Conservation (phyloP, 2,113 vertebrate species). For the Scophthalmus maximus region DNA sequence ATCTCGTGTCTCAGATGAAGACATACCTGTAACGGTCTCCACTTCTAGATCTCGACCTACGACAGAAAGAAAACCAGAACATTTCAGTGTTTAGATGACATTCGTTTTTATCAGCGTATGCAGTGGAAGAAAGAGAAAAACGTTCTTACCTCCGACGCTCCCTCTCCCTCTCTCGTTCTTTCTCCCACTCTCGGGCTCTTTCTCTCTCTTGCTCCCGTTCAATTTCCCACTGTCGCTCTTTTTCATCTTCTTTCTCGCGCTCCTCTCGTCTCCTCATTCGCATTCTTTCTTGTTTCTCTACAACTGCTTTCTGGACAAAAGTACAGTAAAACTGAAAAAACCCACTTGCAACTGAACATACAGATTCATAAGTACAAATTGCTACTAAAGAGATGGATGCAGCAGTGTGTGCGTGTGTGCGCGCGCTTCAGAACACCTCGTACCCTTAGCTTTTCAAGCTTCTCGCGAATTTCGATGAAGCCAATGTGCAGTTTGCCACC, state of each 20-base stretch:
- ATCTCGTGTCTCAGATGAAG: background rate
- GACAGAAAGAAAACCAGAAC: slow-evolving; percentile 9
- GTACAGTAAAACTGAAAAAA: background rate
- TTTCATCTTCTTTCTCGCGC: slow-evolving; percentile 89
- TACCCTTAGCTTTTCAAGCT: slow-evolving; percentile 97
- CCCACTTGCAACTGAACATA: background rate
- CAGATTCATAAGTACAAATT: background rate
- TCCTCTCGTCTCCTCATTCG: slow-evolving; percentile 93
- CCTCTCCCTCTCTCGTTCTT: slow-evolving; percentile 69
- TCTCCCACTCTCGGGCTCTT: slow-evolving; percentile 66
- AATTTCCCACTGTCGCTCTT: slow-evolving; percentile 78
- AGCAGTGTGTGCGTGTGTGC: no score
- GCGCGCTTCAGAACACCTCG: slow-evolving; percentile 4
- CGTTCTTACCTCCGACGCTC: slow-evolving; percentile 77
- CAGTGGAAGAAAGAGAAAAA: no score
- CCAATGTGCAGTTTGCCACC: slow-evolving; percentile 97
- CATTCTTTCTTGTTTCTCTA: slow-evolving; percentile 96
- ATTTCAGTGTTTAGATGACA: background rate
- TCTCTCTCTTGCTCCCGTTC: slow-evolving; percentile 71
- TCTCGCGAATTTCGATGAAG: slow-evolving; percentile 99
- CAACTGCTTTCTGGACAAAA: slow-evolving; percentile 89
- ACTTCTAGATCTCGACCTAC: slow-evolving; percentile 83
- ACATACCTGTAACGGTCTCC: slow-evolving; percentile 82
- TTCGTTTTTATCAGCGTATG: background rate
- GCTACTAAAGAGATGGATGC: background rate